Evolutionary conservation across 35 echinoderm and acorn worm genomes (phyloP).

Genomic region (Stichopus chloronotus): DNA sequence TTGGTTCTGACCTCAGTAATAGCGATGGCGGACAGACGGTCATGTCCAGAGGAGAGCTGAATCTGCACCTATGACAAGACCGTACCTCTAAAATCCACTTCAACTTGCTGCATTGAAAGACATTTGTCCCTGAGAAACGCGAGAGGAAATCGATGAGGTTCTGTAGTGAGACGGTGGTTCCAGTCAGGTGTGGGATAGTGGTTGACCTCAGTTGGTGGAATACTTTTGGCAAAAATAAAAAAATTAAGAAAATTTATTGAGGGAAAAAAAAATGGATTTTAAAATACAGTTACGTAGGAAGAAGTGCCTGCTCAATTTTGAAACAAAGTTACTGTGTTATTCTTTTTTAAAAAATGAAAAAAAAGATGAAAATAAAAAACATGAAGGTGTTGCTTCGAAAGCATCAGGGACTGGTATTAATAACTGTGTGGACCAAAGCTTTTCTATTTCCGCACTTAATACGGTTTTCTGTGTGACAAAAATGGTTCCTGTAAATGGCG

Average conservation of each 20-base stretch:
- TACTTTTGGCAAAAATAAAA: background rate
- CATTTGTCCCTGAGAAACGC: conserved; percentile 7
- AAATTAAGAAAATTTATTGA: background rate
- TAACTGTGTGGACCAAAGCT: conserved; percentile 44
- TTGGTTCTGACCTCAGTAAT: conserved; percentile 71
- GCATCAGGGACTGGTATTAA: conserved; percentile 8
- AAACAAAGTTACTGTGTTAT: background rate
- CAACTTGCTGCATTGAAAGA: conserved; percentile 52
- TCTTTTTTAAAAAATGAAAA: background rate
- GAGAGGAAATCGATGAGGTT: background rate
- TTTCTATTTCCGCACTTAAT: conserved; percentile 2
- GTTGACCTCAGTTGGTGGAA: background rate
- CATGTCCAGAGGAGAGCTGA: background rate
- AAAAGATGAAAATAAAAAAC: background rate
- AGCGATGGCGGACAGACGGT: conserved; percentile 73
- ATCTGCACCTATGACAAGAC: conserved; percentile 41
- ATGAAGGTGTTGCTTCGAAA: background rate
- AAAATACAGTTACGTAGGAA: conserved; percentile 13
- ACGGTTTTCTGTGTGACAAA: background rate
- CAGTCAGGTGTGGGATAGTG: conserved; percentile 4
- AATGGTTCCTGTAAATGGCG: conserved; percentile 33
- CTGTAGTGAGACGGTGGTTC: conserved; percentile 25
- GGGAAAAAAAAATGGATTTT: background rate
- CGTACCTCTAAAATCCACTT: conserved; percentile 10
- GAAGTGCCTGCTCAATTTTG: conserved; percentile 42